Evolutionary conservation across 2,113 vertebrate genomes (phyloP), one percentile per base, ranked within the genome.

Genomic region (Sinocyclocheilus anshuiensis): DNA sequence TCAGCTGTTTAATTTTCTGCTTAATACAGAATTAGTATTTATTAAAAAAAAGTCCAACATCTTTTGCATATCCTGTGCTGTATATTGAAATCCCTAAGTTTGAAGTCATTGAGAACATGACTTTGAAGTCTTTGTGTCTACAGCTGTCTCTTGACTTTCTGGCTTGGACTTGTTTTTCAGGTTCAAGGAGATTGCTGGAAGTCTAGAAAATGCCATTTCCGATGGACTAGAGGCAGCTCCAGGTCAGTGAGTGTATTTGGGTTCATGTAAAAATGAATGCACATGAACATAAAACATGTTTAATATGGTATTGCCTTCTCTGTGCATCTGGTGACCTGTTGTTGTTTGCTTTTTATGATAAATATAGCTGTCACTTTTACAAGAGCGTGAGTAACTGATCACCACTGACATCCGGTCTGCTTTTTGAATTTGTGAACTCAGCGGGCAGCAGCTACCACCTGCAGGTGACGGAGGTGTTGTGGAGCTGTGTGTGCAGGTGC

Each of bases 151-250:
- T 20, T 84, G 77, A 86, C 69, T 84, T 22, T 15, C 74, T 88
- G 79, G 18, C 20, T 45, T 86, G 20, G 2, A 59, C 74, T 11
- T 90, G 79, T 89, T 83, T 90, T 76, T 57, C 87, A 99, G 98
- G 74, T 98, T 97, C 90, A 97, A 97, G 92, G 98, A 99, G 94
- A 96, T 98, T 90, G 97, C 97, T 7, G 97, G 96, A 48, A 91
- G 93, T 93, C 91, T 99, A 90, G 98, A 99, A 92, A 95, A 96
- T 24, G 92, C 96, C 2, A 93, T 98, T 79, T 93, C 92, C 81
- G 96, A 97, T 53, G 93, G 93, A 1, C 90, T 98, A 74, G 93
- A 95, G 85, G 95, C 95, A 16, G 96, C 97, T 86, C 95, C 97
- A 95, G 97, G 98, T 99, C 93, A 94, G 89, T 85, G 16, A 57